A percentile compares a stretch with the other conserved stretches of the same genome.
Conservation (phyloP, 2,888 invertebrate species). For the Ecliptopera silaceata region DNA sequence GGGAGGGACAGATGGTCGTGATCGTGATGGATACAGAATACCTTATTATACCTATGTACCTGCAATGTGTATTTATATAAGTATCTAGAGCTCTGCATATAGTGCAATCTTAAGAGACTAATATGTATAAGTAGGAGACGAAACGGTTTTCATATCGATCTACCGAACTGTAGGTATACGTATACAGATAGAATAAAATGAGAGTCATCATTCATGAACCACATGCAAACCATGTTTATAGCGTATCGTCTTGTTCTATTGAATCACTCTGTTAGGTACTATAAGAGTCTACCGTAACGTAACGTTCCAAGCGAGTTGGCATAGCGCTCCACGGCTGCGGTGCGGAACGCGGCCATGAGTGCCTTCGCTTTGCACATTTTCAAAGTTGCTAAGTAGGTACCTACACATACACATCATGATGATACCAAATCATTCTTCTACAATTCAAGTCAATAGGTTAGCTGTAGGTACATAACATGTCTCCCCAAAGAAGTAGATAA, state of each 20-base stretch:
- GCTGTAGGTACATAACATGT: too few relatives aligned
- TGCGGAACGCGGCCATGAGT: constrained; percentile 35
- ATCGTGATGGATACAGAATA: constrained; percentile 7
- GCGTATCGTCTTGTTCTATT: constrained; percentile 8
- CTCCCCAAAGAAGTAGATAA: not conserved
- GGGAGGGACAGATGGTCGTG: constrained; percentile 58
- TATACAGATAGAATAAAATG: not conserved
- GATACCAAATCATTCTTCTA: too few relatives aligned
- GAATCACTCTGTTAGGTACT: constrained; percentile 13
- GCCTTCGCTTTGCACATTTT: not conserved
- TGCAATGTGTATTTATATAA: too few relatives aligned
- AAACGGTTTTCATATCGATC: too few relatives aligned
- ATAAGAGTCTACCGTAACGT: constrained; percentile 18
- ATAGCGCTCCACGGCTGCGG: constrained; percentile 25
- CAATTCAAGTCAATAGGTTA: not conserved
- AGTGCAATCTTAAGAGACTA: too few relatives aligned
- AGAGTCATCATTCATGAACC: not conserved
- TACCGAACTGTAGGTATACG: too few relatives aligned
- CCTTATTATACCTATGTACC: too few relatives aligned
- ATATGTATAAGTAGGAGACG: too few relatives aligned
- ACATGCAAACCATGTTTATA: constrained; percentile 6
- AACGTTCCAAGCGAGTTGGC: constrained; percentile 35
- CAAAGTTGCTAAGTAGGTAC: too few relatives aligned
- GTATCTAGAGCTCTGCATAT: too few relatives aligned
- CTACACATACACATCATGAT: too few relatives aligned